Evolutionary conservation across 2,888 invertebrate genomes (phyloP), one percentile per base, ranked within the genome.

Genomic region (Teinopalpus imperialis): DNA sequence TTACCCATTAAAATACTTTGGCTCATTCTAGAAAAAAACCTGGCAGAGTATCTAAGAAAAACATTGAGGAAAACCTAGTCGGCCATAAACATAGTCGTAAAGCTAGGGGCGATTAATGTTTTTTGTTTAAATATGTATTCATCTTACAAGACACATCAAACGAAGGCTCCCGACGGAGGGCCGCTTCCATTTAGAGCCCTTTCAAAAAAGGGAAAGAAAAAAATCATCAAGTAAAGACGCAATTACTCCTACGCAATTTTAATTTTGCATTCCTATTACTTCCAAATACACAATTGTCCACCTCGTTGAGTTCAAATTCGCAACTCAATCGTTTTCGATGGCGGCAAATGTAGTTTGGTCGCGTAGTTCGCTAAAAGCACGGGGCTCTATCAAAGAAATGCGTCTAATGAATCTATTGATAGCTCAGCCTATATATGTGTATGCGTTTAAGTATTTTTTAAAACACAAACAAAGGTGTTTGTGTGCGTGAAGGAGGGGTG

Each of bases 331-430:
- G 13, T 5, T 13, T 46, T 47, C 34, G 26, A 14, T 46, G 35
- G 27, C 47, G 10, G 69, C 52, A 69, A 52, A 53, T 30, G 43
- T 56, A 65, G 57, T 37, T 48, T 64, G 65, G 79, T 66, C 42
- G 48, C 54, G 55, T 52, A 63, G 67, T 68, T 64, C 60, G 81
- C 82, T 86, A 82, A 86, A 87, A 86, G 86, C 83, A 64, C 61
- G 65, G 46, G 57, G 71, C 67, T 63, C 74, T 81, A 74, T 85
- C 86, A 87, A 88, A 88, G 86, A 86, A 88, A 85, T 81, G 74
- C 81, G 72, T 85, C 86, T 87, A 85, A 87, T 83, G 85, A 87
- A 78, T 81, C 78, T 82, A 88, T 88, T 85, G 86, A 82, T 85
- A 81, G 80, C 75, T 78, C 57, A 55, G 65, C 61, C 61, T 78